Percentiles rank a stretch among this genome's conserved stretches.
Conservation (phyloP, 2,888 invertebrate genomes). For the Drosophila quinaria region DNA sequence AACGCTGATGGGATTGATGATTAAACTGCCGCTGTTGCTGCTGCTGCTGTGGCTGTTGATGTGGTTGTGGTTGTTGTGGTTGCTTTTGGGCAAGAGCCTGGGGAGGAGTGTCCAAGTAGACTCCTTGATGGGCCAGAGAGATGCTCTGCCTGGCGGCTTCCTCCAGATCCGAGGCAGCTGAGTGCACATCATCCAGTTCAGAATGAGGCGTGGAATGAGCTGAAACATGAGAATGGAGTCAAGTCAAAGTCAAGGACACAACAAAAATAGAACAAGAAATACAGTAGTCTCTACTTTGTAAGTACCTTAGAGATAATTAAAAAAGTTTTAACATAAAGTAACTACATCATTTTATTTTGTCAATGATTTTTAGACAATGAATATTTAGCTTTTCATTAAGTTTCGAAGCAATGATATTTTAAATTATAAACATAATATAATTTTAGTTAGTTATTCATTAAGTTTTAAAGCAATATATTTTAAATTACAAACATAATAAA, state of each 20-base stretch:
- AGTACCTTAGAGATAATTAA: neutral
- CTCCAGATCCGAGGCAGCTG: conserved; percentile 36
- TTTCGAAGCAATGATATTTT: no score
- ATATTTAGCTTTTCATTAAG: no score
- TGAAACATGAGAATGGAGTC: conserved; percentile 7
- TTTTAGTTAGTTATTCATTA: no score
- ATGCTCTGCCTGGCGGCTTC: conserved; percentile 28
- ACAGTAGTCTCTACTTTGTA: neutral
- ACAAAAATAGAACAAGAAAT: no score
- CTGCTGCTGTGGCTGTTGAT: conserved; percentile 37
- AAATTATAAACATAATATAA: no score
- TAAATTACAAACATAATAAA: no score
- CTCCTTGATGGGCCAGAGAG: conserved; percentile 19
- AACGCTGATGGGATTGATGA: conserved; percentile 64
- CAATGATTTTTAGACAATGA: no score
- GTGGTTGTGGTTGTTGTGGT: conserved; percentile 43
- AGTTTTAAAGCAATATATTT: no score
- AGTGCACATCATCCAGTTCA: conserved; percentile 32
- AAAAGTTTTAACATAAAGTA: neutral
- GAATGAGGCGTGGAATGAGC: conserved; percentile 67
- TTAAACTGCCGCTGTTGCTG: conserved; percentile 51
- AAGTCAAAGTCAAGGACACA: no score
- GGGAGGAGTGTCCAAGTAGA: conserved; percentile 20
- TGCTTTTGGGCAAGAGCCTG: conserved; percentile 24
- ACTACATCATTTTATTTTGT: no score